Evolutionary conservation across 2,888 invertebrate species (phyloP), one percentile per base, ranked within the genome.

Genomic region (Muschampia plurimacula): DNA sequence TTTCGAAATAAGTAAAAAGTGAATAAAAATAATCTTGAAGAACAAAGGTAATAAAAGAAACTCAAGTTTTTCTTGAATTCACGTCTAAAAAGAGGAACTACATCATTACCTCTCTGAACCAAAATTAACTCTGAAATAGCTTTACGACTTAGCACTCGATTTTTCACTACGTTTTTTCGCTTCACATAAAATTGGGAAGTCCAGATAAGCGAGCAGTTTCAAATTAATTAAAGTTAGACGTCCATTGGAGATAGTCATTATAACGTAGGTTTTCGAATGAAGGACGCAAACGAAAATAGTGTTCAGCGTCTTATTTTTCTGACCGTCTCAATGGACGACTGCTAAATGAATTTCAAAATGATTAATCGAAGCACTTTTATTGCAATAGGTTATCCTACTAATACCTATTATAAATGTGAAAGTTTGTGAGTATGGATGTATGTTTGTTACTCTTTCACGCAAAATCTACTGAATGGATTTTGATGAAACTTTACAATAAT

Each of bases 201-300:
- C 62, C 44, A 57, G 67, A 72, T 67, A 67, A 67, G 59, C 67
- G 64, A 67, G 67, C 72, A 63, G 72, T 67, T 82, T 80, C 77
- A 83, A 84, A 86, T 88, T 88, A 89, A 89, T 89, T 89, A 86
- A 87, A 88, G 80, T 89, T 84, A 76, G 80, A 71, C 81, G 80
- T 83, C 82, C 80, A 81, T 83, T 79, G 73, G 80, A 86, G 84
- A 84, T 84, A 83, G 82, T 82, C 82, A 84, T 85, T 84, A 82
- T 63, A 63, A 71, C 66, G 60, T 12, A 66, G 22, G 22, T 22
- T 22, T 28, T 32, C 57, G 46, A 66, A 60, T 71, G 36, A 36
- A 41, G 60, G 66, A 52, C 49, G 65, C 39, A 49, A 52, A 41
- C 36, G 65, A 66, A 66, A 66, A 60, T 41, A 32, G 59, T 59